Base-by-base conservation (phyloP, 2,797 vertebrate species). In the Sebastes minor region DNA sequence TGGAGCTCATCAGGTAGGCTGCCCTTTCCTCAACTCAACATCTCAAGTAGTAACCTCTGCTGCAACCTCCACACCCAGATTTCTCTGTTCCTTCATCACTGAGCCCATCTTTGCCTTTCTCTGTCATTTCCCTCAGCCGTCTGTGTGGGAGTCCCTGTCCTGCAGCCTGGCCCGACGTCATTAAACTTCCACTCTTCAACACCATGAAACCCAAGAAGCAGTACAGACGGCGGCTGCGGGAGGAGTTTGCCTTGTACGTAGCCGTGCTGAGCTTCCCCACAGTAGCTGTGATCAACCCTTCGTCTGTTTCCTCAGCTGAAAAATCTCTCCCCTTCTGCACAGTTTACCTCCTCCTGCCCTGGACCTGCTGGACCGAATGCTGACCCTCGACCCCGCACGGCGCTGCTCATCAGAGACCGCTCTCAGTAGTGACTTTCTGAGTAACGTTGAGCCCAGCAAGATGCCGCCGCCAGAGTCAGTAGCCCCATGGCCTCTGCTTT, bases 191-290 rank as follows among this genome's bases (percentile, higher is more conserved):
- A 30, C 98, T 99, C 82, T 99, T 99, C 95, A 99, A 99, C 94
- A 98, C 98, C 73, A 99, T 99, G 98, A 99, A 99, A 88, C 98
- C 98, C 74, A 99, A 99, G 95, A 99, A 99, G 90, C 98, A 99
- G 92, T 99, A 99, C 90, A 96, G 98, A 67, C 94, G 98, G 33
- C 96, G 98, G 27, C 95, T 99, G 72, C 95, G 98, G 60, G 98
- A 99, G 92, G 98, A 99, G 92, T 99, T 99, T 89, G 96, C 97
- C 81, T 97, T 99, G 98, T 99, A 93, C 89, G 98, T 97, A 8
- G 8, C 27, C 2, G 0, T 7, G 3, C 16, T 16, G 22, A 13
- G 1, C 30, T 49, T 16, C 4, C 2, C 0, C 8, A 8, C 16
- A 32, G 5, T 6, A 6, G n/a, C 53, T 49, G 23, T 46, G 20